phyloP scores from a whole-genome alignment of 2,113 vertebrate genomes.

The Tor tambroides region DNA sequence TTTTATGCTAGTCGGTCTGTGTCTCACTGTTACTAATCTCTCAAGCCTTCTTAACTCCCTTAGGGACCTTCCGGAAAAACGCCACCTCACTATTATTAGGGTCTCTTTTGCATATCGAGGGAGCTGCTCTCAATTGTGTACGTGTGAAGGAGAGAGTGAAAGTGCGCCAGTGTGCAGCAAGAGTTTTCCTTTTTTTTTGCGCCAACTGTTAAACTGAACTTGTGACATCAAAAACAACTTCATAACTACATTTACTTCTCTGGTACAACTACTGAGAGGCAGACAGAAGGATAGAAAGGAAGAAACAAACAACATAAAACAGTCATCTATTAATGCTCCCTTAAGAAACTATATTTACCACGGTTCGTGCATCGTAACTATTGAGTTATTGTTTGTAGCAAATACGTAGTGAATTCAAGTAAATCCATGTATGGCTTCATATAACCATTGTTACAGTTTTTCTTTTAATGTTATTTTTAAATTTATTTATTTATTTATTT shows the following conservation, averaged over 20 bases:
- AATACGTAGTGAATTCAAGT: neutral
- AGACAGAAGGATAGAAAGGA: neutral
- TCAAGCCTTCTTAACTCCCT: conserved; percentile 50
- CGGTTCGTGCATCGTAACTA: neutral
- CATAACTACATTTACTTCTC: conserved; percentile 17
- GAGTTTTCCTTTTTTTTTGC: neutral
- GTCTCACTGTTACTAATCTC: conserved; percentile 50
- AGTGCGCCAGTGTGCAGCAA: conserved; percentile 52
- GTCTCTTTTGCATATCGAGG: conserved; percentile 60
- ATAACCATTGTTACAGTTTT: neutral
- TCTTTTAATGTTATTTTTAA: neutral
- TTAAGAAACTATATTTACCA: neutral
- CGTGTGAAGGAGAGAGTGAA: conserved; percentile 55
- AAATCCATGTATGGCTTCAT: neutral
- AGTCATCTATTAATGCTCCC: neutral
- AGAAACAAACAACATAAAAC: neutral
- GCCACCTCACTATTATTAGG: conserved; percentile 57
- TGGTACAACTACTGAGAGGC: neutral
- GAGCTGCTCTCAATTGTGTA: conserved; percentile 32
- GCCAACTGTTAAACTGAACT: conserved; percentile 47
- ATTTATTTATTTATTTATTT: no score
- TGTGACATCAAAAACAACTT: conserved; percentile 48
- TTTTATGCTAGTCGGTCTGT: conserved; percentile 45
- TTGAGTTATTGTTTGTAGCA: neutral
- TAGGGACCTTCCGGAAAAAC: conserved; percentile 60